Evolutionary conservation across 2,888 invertebrate genomes (phyloP), one percentile per base, ranked within the genome.

Genomic region (Orchesellides sinensis): DNA sequence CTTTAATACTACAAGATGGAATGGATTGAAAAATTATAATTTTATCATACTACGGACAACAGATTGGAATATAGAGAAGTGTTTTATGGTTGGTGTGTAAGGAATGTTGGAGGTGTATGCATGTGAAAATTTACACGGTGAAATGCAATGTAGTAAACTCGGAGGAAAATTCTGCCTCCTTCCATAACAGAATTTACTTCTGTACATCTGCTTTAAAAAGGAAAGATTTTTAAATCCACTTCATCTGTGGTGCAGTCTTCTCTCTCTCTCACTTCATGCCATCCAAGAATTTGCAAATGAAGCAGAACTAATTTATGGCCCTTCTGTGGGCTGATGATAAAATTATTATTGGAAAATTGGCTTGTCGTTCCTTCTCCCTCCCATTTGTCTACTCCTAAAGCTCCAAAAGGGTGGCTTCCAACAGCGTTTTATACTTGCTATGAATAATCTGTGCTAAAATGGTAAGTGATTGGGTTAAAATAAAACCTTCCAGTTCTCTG

Each of bases 221-320:
- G 12, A 35, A 35, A 35, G 8, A 35, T 6, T n/a, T n/a, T n/a
- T n/a, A n/a, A n/a, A n/a, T n/a, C n/a, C n/a, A n/a, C n/a, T n/a
- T 35, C 35, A 8, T 35, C 12, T 12, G 35, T 12, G 35, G 6
- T 35, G 35, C 35, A 35, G 12, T 12, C 5, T 12, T 35, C 35
- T 12, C 35, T 35, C 21, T 21, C 23, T 19, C 29, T 17, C 27
- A 27, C 29, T 27, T 12, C n/a, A 47, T 5, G 27, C 23, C 47
- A 65, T 2, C 19, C 12, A 69, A 17, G 59, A 70, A 70, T 70
- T 70, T 63, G 69, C 63, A 78, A 83, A 83, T 83, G 83, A 83
- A 54, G 56, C 73, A 59, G 72, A 83, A 83, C 59, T 73, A 68
- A 83, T 83, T 82, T 82, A 78, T 83, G 56, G 49, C 54, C 77